Percentiles rank a stretch among this genome's conserved stretches.
Evolutionary conservation across 35 echinoderm and acorn worm genomes (phyloP).

Genomic region (Strongylocentrotus purpuratus): DNA sequence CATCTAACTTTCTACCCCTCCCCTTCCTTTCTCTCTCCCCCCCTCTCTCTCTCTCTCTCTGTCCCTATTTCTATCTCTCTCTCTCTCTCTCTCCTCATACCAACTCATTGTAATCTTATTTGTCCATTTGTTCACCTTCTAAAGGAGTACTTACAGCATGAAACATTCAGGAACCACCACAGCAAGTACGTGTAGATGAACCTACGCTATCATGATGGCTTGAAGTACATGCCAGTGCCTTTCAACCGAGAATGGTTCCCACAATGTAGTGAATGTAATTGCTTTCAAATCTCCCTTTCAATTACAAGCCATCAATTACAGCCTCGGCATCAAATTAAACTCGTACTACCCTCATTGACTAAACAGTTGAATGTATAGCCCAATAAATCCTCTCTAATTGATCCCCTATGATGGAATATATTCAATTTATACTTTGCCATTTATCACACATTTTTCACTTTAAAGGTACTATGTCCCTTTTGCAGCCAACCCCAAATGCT

Average conservation of each 20-base stretch:
- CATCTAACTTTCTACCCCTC: neutral
- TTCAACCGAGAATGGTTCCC: neutral
- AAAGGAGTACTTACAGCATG: neutral
- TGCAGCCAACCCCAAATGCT: too few relatives aligned
- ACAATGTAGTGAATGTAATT: slow-evolving; percentile 12
- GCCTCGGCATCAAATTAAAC: neutral
- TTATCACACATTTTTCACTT: neutral
- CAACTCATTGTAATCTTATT: neutral
- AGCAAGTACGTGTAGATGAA: neutral
- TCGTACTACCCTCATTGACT: neutral
- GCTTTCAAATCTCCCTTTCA: neutral
- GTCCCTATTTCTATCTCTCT: too few relatives aligned
- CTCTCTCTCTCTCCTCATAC: neutral
- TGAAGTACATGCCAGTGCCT: neutral
- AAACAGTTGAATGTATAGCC: neutral
- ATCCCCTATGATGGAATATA: neutral
- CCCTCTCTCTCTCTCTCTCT: too few relatives aligned
- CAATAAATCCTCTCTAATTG: neutral
- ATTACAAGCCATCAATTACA: neutral
- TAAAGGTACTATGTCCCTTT: too few relatives aligned
- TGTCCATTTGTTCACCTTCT: neutral
- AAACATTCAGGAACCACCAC: neutral
- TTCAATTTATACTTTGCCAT: neutral
- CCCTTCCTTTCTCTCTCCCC: neutral
- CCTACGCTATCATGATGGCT: neutral